phyloP scores from a whole-genome alignment of 2,113 vertebrate species.

The Pterocles orientalis region DNA sequence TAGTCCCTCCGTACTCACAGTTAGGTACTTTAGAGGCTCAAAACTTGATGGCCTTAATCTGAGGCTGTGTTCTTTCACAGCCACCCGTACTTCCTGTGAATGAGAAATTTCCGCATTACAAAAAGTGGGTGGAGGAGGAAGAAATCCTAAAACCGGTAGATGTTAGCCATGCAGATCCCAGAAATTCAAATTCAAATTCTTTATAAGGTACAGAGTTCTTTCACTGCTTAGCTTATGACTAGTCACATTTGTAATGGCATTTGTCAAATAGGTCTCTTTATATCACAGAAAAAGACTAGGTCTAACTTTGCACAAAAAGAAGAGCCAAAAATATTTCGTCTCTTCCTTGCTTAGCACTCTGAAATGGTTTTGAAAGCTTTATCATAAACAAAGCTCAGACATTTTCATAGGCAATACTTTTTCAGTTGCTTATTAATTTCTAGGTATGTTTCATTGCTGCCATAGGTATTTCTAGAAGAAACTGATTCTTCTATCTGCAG shows the following conservation, averaged over 20 bases:
- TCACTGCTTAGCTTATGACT: background rate
- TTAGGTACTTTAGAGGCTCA: background rate
- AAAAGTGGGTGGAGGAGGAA: background rate
- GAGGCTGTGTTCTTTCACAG: background rate
- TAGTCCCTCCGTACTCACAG: background rate
- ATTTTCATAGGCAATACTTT: background rate
- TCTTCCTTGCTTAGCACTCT: background rate
- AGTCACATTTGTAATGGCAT: background rate
- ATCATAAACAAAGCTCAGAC: background rate
- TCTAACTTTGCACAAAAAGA: background rate
- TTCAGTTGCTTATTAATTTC: background rate
- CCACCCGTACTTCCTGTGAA: background rate
- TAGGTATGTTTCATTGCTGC: background rate
- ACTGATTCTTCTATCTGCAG: background rate
- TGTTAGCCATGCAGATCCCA: background rate
- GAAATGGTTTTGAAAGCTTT: background rate
- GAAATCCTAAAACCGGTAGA: background rate
- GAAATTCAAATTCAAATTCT: background rate
- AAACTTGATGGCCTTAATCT: background rate
- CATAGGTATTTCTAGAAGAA: background rate
- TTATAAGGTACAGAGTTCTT: background rate
- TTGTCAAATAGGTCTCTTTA: background rate
- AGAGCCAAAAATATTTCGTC: background rate
- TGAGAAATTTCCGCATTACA: background rate
- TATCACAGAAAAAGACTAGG: background rate